Evolutionary conservation across 92 coral and sea anemone genomes (phyloP).

Genomic region (Zoanthus sansibaricus): DNA sequence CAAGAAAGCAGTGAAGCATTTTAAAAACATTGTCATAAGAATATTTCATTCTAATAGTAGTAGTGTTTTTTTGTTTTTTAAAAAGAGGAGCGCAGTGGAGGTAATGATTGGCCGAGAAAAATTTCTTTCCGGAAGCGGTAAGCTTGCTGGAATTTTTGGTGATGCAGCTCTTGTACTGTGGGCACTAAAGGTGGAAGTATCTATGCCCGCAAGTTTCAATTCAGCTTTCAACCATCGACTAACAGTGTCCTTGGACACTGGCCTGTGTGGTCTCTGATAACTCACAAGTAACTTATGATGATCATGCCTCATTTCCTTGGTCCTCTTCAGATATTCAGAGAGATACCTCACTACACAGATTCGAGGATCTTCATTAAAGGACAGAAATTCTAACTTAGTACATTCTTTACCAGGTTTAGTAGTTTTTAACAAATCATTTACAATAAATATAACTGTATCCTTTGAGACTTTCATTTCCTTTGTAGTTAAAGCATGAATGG

Average conservation of each 20-base stretch:
- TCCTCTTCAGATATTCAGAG: not conserved
- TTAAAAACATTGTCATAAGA: too few species aligned
- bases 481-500: constrained; percentile 16
- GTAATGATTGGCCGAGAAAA: too few species aligned
- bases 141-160: too few species aligned
- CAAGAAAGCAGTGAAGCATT: too few species aligned
- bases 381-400: constrained; percentile 4
- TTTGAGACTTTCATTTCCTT: constrained; percentile 5
- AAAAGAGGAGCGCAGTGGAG: too few species aligned
- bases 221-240: constrained; percentile 36
- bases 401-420: constrained; percentile 29
- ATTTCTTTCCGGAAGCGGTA: too few species aligned
- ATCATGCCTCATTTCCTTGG: not conserved
- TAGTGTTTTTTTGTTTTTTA: too few species aligned
- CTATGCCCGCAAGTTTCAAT: constrained; percentile 1
- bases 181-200: constrained; percentile 36
- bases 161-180: constrained; percentile 51
- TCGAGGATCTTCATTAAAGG: constrained; percentile 6
- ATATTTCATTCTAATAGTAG: too few species aligned
- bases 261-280: constrained; percentile 32
- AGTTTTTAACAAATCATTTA: constrained; percentile 26
- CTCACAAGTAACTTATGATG: constrained; percentile 23
- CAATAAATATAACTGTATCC: not conserved
- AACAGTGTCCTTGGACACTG: constrained; percentile 15
- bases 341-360: not conserved